phyloP scores from a whole-genome alignment of 2,888 invertebrate species.

The Heteropelma amictum region DNA sequence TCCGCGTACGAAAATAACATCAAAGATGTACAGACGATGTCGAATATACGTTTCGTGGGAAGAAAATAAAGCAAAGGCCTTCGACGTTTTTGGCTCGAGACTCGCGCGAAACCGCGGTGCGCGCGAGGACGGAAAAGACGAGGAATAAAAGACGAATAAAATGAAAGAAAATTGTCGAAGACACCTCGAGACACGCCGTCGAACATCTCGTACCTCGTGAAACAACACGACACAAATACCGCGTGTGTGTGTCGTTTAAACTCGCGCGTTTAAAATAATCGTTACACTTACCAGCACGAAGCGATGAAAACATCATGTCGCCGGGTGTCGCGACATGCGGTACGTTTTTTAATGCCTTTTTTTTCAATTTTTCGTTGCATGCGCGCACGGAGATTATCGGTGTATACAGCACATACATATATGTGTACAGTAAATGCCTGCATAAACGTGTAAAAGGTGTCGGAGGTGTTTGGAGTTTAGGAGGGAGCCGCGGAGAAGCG shows the following conservation, averaged over 20 bases:
- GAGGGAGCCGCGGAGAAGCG: conserved; percentile 5
- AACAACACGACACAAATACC: no score
- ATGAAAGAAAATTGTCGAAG: not conserved
- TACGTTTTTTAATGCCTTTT: conserved; percentile 5
- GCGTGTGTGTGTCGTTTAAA: no score
- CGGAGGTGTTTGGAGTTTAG: conserved; percentile 18
- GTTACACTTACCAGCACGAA: conserved; percentile 59
- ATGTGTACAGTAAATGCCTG: not conserved
- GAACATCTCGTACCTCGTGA: no score
- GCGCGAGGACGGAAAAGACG: no score
- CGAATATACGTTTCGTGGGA: no score
- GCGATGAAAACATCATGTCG: conserved; percentile 63
- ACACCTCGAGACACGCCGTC: no score
- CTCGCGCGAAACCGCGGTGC: no score
- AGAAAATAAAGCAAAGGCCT: no score
- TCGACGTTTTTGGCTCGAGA: no score
- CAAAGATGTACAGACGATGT: no score
- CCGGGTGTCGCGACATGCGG: conserved; percentile 53
- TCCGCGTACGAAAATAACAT: no score
- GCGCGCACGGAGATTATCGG: conserved; percentile 7
- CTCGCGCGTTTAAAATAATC: conserved; percentile 59
- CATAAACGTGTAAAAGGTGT: conserved; percentile 1
- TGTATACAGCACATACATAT: not conserved
- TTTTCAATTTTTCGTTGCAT: conserved; percentile 2
- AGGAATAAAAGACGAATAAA: no score